Evolutionary conservation across 2,888 invertebrate species (phyloP).

Genomic region (Julus scanicus): DNA sequence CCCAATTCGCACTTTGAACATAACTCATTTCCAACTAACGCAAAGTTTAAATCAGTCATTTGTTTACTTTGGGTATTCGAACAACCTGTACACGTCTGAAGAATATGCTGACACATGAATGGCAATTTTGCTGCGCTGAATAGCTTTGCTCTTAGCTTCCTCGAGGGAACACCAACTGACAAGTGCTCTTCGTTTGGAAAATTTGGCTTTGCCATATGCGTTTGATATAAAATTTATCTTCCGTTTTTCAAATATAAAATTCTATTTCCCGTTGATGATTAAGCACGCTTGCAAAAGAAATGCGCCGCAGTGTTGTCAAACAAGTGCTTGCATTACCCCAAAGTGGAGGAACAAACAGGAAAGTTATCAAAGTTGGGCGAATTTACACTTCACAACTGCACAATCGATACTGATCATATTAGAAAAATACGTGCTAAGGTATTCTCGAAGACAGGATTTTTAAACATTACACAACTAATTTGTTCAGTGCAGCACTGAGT

Average conservation of each 20-base stretch:
- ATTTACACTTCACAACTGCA: not conserved
- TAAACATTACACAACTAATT: not conserved
- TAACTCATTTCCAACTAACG: constrained; percentile 40
- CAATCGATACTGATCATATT: constrained; percentile 6
- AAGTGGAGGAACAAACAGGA: constrained; percentile 41
- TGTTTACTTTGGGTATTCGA: constrained; percentile 40
- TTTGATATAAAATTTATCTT: constrained; percentile 39
- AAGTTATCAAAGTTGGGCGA: constrained; percentile 18
- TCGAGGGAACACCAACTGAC: not conserved
- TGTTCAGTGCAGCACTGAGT: not conserved
- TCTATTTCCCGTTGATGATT: constrained; percentile 37
- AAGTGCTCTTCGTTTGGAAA: constrained; percentile 45
- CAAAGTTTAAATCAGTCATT: constrained; percentile 45
- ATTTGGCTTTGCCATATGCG: constrained; percentile 35
- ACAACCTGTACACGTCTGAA: constrained; percentile 29
- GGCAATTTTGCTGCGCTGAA: not conserved
- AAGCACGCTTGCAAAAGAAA: constrained; percentile 2
- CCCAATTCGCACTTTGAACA: constrained; percentile 6
- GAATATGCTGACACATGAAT: constrained; percentile 47
- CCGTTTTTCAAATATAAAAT: constrained; percentile 45
- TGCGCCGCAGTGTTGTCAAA: constrained; percentile 37
- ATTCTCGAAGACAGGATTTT: not conserved
- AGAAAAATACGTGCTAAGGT: not conserved
- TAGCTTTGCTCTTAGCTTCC: constrained; percentile 27
- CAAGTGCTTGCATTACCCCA: constrained; percentile 21